These are phyloP conservation scores for Laothoe populi DNA, from an alignment of 2,888 invertebrate species.

Conservation along the genomic window DNA sequence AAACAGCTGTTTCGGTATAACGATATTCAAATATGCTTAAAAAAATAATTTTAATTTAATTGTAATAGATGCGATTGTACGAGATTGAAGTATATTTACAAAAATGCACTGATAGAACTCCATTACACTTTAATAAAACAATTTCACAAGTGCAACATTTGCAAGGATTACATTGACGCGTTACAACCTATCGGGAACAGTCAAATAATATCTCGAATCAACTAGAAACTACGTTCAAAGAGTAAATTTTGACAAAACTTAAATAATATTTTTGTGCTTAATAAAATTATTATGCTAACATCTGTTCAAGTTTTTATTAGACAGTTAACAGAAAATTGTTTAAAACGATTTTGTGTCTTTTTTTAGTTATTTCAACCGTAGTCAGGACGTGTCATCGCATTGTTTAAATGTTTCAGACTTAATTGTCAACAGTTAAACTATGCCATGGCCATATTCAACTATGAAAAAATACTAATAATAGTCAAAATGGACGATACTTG, in stretches of 20 bases:
- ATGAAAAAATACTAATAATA: neutral
- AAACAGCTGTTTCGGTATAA: conserved; percentile 14
- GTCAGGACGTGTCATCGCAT: no score
- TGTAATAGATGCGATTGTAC: neutral
- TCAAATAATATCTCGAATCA: conserved; percentile 49
- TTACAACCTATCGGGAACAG: conserved; percentile 47
- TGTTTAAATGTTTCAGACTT: no score
- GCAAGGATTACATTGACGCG: conserved; percentile 28
- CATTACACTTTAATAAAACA: conserved; percentile 13
- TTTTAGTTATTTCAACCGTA: no score
- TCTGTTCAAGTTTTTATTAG: conserved; percentile 25
- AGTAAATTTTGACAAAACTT: conserved; percentile 42
- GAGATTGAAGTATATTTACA: neutral
- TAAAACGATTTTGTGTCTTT: no score
- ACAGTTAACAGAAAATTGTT: conserved; percentile 16
- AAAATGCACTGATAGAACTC: conserved; percentile 13
- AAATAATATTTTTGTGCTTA: conserved; percentile 50
- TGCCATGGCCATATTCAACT: no score
- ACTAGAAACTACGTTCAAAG: conserved; percentile 51
- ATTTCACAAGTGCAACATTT: conserved; percentile 6
- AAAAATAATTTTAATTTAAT: conserved; percentile 13
- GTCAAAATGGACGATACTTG: no score
- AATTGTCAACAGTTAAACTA: no score
- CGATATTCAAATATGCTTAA: conserved; percentile 21
- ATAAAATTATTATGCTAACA: conserved; percentile 37